Evolutionary conservation across 2,113 vertebrate species (phyloP), one percentile per base, ranked within the genome.

Genomic region (Oreochromis aureus): DNA sequence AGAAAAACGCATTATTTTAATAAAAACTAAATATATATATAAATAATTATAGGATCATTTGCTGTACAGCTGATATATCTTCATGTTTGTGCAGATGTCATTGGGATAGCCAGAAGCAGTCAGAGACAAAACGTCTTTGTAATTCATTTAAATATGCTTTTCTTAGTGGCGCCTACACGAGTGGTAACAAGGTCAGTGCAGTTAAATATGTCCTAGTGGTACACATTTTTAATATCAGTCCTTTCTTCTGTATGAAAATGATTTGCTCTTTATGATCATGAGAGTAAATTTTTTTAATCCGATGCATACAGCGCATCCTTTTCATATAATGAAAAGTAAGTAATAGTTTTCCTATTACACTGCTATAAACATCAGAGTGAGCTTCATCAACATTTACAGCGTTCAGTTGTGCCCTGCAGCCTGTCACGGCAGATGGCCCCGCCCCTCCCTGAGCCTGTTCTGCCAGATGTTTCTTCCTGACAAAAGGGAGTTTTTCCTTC

Each of bases 391-490:
- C 44, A 51, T 32, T 51, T 19, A 27, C 44, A 48, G 24, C 41
- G 3, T 48, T 41, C 2, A n/a, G 19, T 11, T 39, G 61, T 13
- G n/a, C 11, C 54, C 22, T 56, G 22, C 22, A 56, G 0, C 54
- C 22, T 10, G 32, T 63, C 30, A 18, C 0, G 2, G 1, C 32
- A 63, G 59, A 63, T 19, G 32, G 10, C 18, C 18, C 59, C 10
- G 18, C 59, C 59, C 18, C 32, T 63, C 18, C 59, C 32, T n/a
- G n/a, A n/a, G n/a, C n/a, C n/a, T 63, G 16, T 63, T n/a, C 16
- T 2, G 16, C 32, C 10, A n/a, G 59, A 36, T 0, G 1, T 63
- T 63, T 0, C 10, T 63, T 63, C 32, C 32, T 63, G 32, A 36
- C 32, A 63, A 63, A 63, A n/a, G 18, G 59, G 59, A 63, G 59